Evolutionary conservation across 2,888 invertebrate species (phyloP).

Genomic region (Trilocha varians): DNA sequence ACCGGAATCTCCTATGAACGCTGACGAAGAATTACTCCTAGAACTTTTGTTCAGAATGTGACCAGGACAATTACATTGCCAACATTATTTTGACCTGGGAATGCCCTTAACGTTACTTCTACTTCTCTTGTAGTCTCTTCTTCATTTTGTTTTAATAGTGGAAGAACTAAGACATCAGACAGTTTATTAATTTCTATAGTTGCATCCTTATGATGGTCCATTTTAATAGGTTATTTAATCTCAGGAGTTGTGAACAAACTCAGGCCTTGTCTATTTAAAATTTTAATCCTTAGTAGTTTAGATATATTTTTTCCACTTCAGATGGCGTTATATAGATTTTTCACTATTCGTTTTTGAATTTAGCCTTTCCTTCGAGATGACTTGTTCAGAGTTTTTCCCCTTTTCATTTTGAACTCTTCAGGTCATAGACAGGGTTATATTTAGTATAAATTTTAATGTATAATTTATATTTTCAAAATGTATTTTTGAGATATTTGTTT

Average conservation of each 20-base stretch:
- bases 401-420: constrained; percentile 63
- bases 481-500: constrained; percentile 71
- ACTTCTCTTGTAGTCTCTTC: neutral
- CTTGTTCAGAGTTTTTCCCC: constrained; percentile 64
- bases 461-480: constrained; percentile 73
- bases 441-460: constrained; percentile 74
- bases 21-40: constrained; percentile 61
- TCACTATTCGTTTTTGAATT: constrained; percentile 17
- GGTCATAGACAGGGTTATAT: constrained; percentile 74
- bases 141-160: no score
- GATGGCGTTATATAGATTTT: constrained; percentile 7
- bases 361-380: constrained; percentile 43
- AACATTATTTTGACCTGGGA: constrained; percentile 1
- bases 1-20: constrained; percentile 65
- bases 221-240: constrained; percentile 33
- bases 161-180: no score
- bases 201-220: constrained; percentile 16
- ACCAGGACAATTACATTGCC: neutral
- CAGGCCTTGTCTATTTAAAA: constrained; percentile 51
- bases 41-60: constrained; percentile 65
- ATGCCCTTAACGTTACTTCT: constrained; percentile 2
- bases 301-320: constrained; percentile 7
- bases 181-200: no score
- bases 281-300: constrained; percentile 7
- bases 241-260: constrained; percentile 49